Evolutionary conservation across 2,888 invertebrate species (phyloP), one percentile per base, ranked within the genome.

Genomic region (Clistopyga incitator): DNA sequence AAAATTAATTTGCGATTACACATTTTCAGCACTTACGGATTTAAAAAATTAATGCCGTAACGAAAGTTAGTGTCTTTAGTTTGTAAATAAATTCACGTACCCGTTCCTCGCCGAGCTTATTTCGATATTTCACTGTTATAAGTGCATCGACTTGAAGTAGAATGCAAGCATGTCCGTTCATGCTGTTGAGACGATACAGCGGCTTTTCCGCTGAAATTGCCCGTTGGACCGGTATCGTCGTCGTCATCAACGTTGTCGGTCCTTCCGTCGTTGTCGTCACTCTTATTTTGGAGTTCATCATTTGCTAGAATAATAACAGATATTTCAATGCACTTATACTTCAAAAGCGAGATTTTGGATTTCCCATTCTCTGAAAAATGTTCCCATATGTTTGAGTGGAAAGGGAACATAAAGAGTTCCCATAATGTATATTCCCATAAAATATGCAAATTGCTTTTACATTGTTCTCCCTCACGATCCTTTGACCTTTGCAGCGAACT

Each of bases 81-180:
- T 20, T 42, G n/a, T 6, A 54, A 18, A 25, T 45, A 10, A 78
- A 29, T 70, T 10, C 54, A 79, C 89, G 90, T 87, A 94, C 94
- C 85, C 93, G 92, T 86, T 94, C 94, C 86, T 96, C 96, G 72
- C 95, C 96, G 6, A 96, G 94, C 89, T 95, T 96, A 80, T 96
- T 96, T 70, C 95, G 94, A 92, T 96, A 97, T 54, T 95, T 95
- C 88, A 97, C 95, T 86, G 90, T 91, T 68, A 97, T 95, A 6
- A 97, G 92, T 0, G 96, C 97, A 91, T 97, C 97, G 25, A 96
- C 96, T 86, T 95, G 95, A 42, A 97, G 94, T 38, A 97, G 93
- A 86, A 97, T 97, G 90, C 97, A 97, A 0, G 97, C 97, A 85
- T 96, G 95, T 1, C 96, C 97, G 75, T 95, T 95, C 84, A 95